A percentile compares a stretch with the other conserved stretches of the same genome.
Conservation (phyloP, 2,888 invertebrate species). For the Elegia similella region DNA sequence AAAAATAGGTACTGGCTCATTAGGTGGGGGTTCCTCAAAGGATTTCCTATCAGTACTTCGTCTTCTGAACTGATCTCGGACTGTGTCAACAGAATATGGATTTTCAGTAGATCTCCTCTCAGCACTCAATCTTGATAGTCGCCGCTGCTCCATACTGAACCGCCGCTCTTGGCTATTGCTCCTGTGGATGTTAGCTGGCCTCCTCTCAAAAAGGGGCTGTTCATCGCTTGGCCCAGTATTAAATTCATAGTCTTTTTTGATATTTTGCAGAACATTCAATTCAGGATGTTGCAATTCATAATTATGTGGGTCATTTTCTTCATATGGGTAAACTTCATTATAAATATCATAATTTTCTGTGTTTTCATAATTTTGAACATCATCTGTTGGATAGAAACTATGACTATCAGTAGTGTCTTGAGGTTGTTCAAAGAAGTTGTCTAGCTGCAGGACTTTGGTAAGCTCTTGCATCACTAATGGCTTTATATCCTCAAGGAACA, state of each 20-base stretch:
- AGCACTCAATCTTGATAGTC: slow-evolving; percentile 25
- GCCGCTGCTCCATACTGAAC: slow-evolving; percentile 30
- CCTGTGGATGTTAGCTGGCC: slow-evolving; percentile 34
- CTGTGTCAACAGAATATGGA: slow-evolving; percentile 13
- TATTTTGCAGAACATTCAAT: slow-evolving; percentile 19
- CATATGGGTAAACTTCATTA: slow-evolving; percentile 30
- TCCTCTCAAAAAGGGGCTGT: slow-evolving; percentile 48
- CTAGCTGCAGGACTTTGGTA: slow-evolving; percentile 76
- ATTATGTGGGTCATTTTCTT: slow-evolving; percentile 27
- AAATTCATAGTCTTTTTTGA: slow-evolving; percentile 27
- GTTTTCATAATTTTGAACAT: slow-evolving; percentile 32
- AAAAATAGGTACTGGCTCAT: slow-evolving; percentile 50
- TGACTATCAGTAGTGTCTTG: slow-evolving; percentile 38
- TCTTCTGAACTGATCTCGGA: slow-evolving; percentile 31
- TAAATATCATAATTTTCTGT: slow-evolving; percentile 32
- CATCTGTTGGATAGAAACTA: slow-evolving; percentile 30
- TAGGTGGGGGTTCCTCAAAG: slow-evolving; percentile 31
- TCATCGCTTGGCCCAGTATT: slow-evolving; percentile 24
- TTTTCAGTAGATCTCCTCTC: slow-evolving; percentile 22
- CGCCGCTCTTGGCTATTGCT: slow-evolving; percentile 33
- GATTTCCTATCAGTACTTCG: slow-evolving; percentile 39
- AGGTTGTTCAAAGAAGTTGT: slow-evolving; percentile 54
- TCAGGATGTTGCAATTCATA: slow-evolving; percentile 25
- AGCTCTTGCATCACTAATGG: slow-evolving; percentile 82
- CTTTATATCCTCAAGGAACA: slow-evolving; percentile 80